Conservation (phyloP, 1,140 invertebrate genomes). For the Achatina immaculata region DNA sequence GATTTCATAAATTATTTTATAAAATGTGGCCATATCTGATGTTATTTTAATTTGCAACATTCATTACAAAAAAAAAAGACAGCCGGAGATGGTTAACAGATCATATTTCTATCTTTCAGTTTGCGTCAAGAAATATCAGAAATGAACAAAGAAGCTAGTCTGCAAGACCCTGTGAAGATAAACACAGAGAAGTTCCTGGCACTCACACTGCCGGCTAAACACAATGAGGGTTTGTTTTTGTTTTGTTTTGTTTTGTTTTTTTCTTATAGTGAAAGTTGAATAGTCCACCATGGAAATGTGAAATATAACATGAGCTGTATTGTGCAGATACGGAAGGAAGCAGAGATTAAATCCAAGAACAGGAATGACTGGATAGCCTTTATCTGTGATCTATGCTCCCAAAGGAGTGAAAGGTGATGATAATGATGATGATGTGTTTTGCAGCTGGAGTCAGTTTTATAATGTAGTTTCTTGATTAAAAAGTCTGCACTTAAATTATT, state of each 20-base stretch:
- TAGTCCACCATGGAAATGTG: neutral
- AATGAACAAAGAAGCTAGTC: conserved; percentile 49
- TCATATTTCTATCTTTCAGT: conserved; percentile 39
- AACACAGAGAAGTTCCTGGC: conserved; percentile 68
- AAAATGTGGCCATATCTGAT: neutral
- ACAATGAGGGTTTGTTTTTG: conserved; percentile 67
- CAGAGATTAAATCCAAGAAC: no score
- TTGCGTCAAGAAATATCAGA: conserved; percentile 60
- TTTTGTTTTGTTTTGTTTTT: neutral
- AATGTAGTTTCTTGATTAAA: neutral
- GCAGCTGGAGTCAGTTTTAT: neutral
- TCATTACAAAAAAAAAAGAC: neutral
- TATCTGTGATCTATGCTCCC: no score
- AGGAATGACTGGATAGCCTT: no score
- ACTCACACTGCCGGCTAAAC: conserved; percentile 62
- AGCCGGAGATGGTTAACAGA: neutral
- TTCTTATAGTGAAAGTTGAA: neutral
- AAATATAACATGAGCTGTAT: neutral
- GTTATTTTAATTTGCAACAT: neutral
- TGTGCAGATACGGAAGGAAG: neutral
- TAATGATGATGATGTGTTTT: no score
- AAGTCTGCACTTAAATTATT: neutral
- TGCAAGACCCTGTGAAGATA: conserved; percentile 55
- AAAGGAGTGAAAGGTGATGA: no score
- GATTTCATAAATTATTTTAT: neutral